These are phyloP conservation scores for Cygnus olor DNA, from an alignment of 2,797 vertebrate genomes.

Conservation along the genomic window DNA sequence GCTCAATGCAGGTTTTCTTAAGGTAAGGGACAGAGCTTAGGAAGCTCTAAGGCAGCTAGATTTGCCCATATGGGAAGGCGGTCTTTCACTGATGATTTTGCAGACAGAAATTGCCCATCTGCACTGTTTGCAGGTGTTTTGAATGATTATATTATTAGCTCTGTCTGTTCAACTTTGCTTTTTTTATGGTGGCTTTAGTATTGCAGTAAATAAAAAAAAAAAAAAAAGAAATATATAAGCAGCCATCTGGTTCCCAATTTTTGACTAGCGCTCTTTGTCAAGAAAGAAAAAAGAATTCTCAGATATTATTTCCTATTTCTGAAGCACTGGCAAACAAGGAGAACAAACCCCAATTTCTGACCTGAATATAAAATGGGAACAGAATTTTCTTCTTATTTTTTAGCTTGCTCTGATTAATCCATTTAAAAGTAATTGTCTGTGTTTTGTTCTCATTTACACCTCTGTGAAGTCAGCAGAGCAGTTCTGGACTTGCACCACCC, in stretches of 20 bases:
- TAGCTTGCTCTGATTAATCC: conserved; percentile 61
- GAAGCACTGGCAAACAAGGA: conserved; percentile 55
- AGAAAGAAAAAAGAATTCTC: conserved; percentile 70
- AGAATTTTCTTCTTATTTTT: conserved; percentile 63
- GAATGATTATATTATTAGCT: conserved; percentile 99
- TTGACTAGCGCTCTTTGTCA: conserved; percentile 78
- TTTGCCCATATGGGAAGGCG: conserved; percentile 95
- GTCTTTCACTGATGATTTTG: conserved; percentile 89
- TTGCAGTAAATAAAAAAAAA: conserved; percentile 82
- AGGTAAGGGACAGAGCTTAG: conserved; percentile 83
- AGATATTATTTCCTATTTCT: conserved; percentile 60
- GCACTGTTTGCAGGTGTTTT: conserved; percentile 97
- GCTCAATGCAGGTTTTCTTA: conserved; percentile 86
- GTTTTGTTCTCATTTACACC: conserved; percentile 29
- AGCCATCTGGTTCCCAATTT: conserved; percentile 90
- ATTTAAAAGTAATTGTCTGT: conserved; percentile 64
- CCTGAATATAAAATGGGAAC: conserved; percentile 40
- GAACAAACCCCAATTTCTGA: conserved; percentile 53
- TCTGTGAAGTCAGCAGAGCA: conserved; percentile 40
- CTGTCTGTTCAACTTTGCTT: conserved; percentile 95
- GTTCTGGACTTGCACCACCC: conserved; percentile 29
- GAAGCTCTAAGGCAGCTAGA: conserved; percentile 83
- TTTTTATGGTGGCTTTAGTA: conserved; percentile 93
- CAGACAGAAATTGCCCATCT: conserved; percentile 95
- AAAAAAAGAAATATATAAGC: conserved; percentile 89